These are phyloP conservation scores for Urechis unicinctus DNA, from an alignment of 2,888 invertebrate species.

Conservation along the genomic window DNA sequence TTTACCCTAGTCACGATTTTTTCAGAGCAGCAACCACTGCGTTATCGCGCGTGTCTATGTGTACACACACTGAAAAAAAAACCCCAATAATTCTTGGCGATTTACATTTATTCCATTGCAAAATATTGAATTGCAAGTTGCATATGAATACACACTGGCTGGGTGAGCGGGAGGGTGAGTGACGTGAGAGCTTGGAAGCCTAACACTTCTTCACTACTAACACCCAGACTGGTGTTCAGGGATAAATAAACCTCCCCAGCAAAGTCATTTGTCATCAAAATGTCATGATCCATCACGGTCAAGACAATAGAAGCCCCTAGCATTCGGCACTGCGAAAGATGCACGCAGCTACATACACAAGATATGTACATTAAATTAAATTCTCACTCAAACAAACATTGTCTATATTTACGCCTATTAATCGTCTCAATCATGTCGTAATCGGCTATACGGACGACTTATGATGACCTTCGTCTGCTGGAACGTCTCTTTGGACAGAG, in stretches of 20 bases:
- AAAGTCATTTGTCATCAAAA: conserved; percentile 90
- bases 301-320: conserved; percentile 73
- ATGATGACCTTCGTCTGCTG: conserved; percentile 87
- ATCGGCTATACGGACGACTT: conserved; percentile 52
- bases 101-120: no score
- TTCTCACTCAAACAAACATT: background rate
- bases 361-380: background rate
- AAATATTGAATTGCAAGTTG: no score
- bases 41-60: background rate
- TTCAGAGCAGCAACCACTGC: conserved; percentile 60
- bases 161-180: conserved; percentile 78
- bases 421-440: background rate
- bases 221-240: conserved; percentile 55
- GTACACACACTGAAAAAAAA: no score
- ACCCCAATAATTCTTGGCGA: background rate
- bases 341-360: conserved; percentile 61
- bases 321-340: conserved; percentile 72
- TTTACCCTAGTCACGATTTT: conserved; percentile 62
- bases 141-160: conserved; percentile 61
- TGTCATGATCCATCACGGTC: conserved; percentile 97
- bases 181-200: conserved; percentile 81
- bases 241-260: conserved; percentile 91
- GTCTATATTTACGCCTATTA: no score
- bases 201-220: conserved; percentile 61
- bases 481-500: conserved; percentile 76